Evolutionary conservation across 2,888 invertebrate species (phyloP), one percentile per base, ranked within the genome.

Genomic region (Cynaeus angustus): DNA sequence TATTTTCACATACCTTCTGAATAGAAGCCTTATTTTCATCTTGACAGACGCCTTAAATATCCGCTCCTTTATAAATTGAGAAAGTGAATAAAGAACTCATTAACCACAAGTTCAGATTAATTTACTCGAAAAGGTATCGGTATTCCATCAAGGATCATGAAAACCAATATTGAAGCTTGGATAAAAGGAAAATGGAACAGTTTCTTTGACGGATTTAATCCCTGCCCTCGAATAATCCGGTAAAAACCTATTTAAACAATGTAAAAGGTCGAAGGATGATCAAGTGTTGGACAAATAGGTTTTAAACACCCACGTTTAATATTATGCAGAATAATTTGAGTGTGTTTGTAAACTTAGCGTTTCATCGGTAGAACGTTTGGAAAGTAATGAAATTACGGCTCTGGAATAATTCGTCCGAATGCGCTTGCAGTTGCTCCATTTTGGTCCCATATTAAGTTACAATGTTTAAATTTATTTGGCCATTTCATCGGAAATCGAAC

Each of bases 401-500:
- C 30, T 61, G 68, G 55, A 62, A 68, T 68, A 68, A 68, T 66
- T 66, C 55, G 68, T 68, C 30, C 62, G 68, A 64, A 64, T 68
- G 64, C 68, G 64, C 64, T 64, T 55, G 64, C 62, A 56, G 68
- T 55, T 52, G 68, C 14, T 53, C 55, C 61, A 61, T 61, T 61
- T 61, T 28, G 37, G 16, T 16, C 62, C 45, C 68, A 46, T 68
- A 68, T 68, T 64, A 70, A 66, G 50, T 70, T 61, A 74, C 74
- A 76, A 75, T 76, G 73, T 76, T 74, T 74, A 72, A 75, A 76
- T 75, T 74, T 71, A 77, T 74, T 74, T 69, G 72, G 70, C 70
- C 73, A 73, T 74, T 75, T 68, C 73, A 70, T 71, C 75, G 79
- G 79, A 78, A 79, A 81, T 81, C 79, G 79, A 81, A 80, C 74